phyloP scores from a whole-genome alignment of 2,113 vertebrate genomes.

The Pedionomus torquatus region DNA sequence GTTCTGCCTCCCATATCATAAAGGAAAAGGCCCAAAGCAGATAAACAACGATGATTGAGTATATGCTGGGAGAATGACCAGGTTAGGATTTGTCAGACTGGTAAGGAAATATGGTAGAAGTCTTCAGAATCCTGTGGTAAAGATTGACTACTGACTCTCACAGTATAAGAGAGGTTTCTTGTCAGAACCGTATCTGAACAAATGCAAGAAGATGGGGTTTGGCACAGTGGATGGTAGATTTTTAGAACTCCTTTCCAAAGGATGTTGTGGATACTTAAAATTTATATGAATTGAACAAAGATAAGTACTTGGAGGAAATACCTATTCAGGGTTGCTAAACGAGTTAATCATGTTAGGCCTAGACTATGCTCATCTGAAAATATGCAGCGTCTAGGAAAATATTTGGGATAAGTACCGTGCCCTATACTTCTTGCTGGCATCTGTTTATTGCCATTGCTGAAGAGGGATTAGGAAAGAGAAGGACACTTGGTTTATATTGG shows the following conservation, averaged over 20 bases:
- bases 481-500: not conserved
- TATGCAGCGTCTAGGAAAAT: not conserved
- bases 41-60: not conserved
- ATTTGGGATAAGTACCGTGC: not conserved
- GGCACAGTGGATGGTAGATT: not conserved
- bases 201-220: not conserved
- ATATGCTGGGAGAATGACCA: not conserved
- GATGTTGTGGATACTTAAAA: not conserved
- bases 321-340: not conserved
- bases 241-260: not conserved
- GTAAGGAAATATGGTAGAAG: not conserved
- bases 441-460: not conserved
- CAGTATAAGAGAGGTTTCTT: not conserved
- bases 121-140: not conserved
- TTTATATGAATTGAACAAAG: not conserved
- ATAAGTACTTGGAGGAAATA: not conserved
- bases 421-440: not conserved
- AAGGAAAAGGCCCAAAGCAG: not conserved
- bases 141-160: not conserved
- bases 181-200: not conserved
- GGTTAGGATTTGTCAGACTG: not conserved
- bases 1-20: not conserved
- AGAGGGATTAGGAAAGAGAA: not conserved
- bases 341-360: not conserved
- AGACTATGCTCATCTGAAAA: fast-evolving